Conservation (phyloP, 2,797 vertebrate species). For the Spea hammondii region DNA sequence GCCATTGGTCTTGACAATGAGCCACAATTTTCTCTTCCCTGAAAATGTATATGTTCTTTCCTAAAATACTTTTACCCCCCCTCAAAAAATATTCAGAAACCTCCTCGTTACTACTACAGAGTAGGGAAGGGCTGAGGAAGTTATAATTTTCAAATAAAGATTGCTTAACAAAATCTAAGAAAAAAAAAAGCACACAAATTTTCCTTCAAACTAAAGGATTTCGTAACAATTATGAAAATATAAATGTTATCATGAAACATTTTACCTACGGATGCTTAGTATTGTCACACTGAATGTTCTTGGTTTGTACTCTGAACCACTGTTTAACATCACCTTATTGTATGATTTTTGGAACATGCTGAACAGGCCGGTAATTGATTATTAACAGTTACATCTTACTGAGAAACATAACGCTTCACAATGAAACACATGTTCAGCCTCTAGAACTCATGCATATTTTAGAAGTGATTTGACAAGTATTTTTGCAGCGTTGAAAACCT, state of each 20-base stretch:
- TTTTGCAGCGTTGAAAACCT: not conserved
- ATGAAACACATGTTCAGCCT: not conserved
- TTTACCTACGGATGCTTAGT: not conserved
- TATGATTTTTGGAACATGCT: not conserved
- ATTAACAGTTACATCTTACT: slow-evolving; percentile 5
- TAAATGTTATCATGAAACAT: not conserved
- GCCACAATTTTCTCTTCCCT: too few relatives aligned
- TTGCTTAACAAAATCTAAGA: not conserved
- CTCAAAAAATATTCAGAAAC: too few relatives aligned
- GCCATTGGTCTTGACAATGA: too few relatives aligned
- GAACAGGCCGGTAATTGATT: not conserved
- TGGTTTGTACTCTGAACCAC: not conserved
- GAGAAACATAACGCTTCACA: not conserved
- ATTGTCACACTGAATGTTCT: not conserved
- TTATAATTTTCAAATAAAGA: too few relatives aligned
- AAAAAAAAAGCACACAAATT: not conserved
- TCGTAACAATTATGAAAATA: not conserved
- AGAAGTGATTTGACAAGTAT: not conserved
- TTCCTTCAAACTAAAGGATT: not conserved
- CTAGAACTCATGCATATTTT: not conserved
- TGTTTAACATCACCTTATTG: not conserved
- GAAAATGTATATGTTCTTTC: too few relatives aligned
- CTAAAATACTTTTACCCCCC: too few relatives aligned
- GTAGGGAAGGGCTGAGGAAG: too few relatives aligned
- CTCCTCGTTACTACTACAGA: too few relatives aligned